Percentiles rank a stretch among this genome's conserved stretches.
phyloP scores from a whole-genome alignment of 2,888 invertebrate species.

The Drosophila macrothrix region DNA sequence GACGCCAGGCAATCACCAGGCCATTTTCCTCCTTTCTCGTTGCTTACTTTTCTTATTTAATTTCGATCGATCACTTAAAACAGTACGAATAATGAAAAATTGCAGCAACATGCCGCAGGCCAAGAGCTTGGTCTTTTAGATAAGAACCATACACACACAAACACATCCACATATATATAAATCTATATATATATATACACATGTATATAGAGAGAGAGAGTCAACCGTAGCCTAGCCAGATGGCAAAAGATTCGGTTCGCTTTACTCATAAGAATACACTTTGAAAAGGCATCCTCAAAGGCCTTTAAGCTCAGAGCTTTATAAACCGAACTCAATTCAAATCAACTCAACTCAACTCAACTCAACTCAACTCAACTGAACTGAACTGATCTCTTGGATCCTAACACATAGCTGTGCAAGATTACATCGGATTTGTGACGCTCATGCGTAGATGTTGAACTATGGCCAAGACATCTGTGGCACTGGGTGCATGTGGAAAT shows the following conservation, averaged over 20 bases:
- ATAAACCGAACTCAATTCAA: not conserved
- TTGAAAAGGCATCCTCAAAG: not conserved
- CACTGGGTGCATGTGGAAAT: conserved; percentile 82
- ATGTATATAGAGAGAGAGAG: too few relatives aligned
- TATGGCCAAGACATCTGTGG: conserved; percentile 69
- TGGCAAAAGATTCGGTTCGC: conserved; percentile 26
- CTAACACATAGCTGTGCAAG: conserved; percentile 11
- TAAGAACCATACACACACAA: conserved; percentile 43
- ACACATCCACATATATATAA: not conserved
- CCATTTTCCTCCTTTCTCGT: conserved; percentile 55
- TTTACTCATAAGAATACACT: conserved; percentile 6
- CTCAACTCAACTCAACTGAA: not conserved
- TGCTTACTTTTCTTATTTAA: conserved; percentile 78
- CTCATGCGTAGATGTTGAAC: conserved; percentile 66
- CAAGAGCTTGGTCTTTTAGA: conserved; percentile 50
- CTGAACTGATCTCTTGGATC: conserved; percentile 4
- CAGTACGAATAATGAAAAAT: conserved; percentile 76
- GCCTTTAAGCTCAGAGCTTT: not conserved
- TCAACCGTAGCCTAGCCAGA: conserved; percentile 7
- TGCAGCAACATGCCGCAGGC: conserved; percentile 68
- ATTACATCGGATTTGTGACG: conserved; percentile 62
- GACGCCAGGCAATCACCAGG: conserved; percentile 27
- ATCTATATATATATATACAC: not conserved
- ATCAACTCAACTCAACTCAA: not conserved
- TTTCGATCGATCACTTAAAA: conserved; percentile 78